phyloP scores from a whole-genome alignment of 1,140 invertebrate genomes.

The Marisa cornuarietis region DNA sequence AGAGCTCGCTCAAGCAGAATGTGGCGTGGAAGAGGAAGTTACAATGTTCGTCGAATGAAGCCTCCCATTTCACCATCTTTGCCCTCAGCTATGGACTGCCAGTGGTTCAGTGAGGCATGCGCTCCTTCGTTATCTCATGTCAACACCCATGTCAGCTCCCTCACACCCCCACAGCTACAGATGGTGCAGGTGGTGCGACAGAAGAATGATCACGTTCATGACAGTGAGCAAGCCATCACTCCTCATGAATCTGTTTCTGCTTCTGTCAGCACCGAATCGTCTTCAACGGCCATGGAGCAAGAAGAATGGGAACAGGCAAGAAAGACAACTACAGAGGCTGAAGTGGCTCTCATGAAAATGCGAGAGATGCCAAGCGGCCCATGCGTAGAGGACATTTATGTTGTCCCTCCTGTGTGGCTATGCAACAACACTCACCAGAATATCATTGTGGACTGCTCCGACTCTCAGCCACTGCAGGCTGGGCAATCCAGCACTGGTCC shows the following conservation, averaged over 20 bases:
- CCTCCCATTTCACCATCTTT: neutral
- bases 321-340: neutral
- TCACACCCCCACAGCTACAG: neutral
- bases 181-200: constrained; percentile 17
- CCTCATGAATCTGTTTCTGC: neutral
- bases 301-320: neutral
- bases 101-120: constrained; percentile 17
- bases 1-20: neutral
- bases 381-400: constrained; percentile 20
- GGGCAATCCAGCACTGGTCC: no score
- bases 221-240: neutral
- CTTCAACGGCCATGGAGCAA: neutral
- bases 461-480: neutral
- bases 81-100: neutral
- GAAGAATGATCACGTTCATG: neutral
- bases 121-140: neutral
- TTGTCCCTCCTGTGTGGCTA: constrained; percentile 19
- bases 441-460: neutral
- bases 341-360: constrained; percentile 19
- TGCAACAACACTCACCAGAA: neutral
- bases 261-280: neutral
- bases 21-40: neutral
- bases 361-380: constrained; percentile 15
- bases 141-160: neutral
- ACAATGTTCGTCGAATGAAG: neutral